Base-by-base conservation (phyloP, 2,113 vertebrate genomes). In the Otocyon megalotis region DNA sequence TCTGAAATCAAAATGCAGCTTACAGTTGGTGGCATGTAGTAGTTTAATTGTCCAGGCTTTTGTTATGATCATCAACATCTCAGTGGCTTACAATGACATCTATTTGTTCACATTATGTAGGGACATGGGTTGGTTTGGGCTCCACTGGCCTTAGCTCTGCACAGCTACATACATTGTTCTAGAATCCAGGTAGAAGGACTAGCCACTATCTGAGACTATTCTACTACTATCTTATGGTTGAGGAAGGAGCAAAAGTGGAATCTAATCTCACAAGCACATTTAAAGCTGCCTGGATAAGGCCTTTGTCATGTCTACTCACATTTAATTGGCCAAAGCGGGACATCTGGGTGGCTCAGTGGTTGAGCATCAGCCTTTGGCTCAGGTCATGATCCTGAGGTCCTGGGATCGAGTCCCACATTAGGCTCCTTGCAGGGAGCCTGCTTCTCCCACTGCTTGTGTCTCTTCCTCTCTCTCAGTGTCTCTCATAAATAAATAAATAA, bases 1-100 rank as follows among this genome's bases (percentile, higher is more conserved):
- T 94, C 24, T 84, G 63, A 95, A 97, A 90, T 96, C 16, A 84
- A 92, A 60, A 32, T 48, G 7, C 37, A 86, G 22, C 24, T 67
- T 67, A 28, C 3, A 72, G 20, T 53, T 91, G 77, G 79, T 85
- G 7, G 11, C n/a, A 32, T 76, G 8, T 71, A 54, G 43, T 24
- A 65, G 76, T 69, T 85, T 90, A 65, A 63, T 53, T 84, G 43
- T 72, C 71, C 74, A 5, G 56, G 12, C 28, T 76, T 88, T 96
- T 87, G 37, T 60, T 90, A 26, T 63, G 24, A 35, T 90, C 80
- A 58, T 50, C 17, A 10, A 11, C 62, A 85, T 90, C 37, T 79
- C 76, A 30, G 48, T 48, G 86, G 48, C 93, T 90, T 83, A 72
- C 17, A 20, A 17, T 32, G 50, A 72, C 20, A 93, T 13, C 26